phyloP scores from a whole-genome alignment of 2,888 invertebrate genomes.

The Drosophila pegasa region DNA sequence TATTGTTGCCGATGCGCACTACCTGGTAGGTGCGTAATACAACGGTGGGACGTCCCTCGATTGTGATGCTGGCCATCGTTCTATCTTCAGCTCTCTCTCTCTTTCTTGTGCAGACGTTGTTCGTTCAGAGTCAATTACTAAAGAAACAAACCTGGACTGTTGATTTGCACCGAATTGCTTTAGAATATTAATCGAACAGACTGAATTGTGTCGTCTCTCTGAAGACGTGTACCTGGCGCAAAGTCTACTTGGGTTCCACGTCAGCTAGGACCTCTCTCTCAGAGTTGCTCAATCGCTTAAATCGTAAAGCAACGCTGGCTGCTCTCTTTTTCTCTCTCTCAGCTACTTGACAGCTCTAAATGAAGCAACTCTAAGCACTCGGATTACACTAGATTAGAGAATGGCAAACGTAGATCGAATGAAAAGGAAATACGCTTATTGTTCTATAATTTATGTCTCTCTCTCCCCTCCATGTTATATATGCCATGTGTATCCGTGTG shows the following conservation, averaged over 20 bases:
- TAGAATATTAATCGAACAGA: not conserved
- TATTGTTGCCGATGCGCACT: constrained; percentile 44
- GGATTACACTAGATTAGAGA: constrained; percentile 5
- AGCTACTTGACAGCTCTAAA: not conserved
- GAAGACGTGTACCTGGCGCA: not conserved
- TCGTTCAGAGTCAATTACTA: constrained; percentile 9
- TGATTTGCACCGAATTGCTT: not conserved
- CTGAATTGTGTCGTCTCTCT: not conserved
- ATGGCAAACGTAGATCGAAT: constrained; percentile 4
- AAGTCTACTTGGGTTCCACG: not conserved
- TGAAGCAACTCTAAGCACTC: not conserved
- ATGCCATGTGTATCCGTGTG: constrained; percentile 8
- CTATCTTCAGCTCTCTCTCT: constrained; percentile 2
- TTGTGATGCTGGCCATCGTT: constrained; percentile 47
- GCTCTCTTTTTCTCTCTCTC: too few species aligned
- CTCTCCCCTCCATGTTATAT: not conserved
- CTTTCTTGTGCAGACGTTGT: constrained; percentile 8
- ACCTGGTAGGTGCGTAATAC: constrained; percentile 49
- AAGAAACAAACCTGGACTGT: constrained; percentile 15
- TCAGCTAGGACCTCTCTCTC: not conserved
- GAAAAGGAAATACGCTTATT: constrained; percentile 18
- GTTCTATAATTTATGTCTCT: constrained; percentile 26
- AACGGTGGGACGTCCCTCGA: constrained; percentile 38
- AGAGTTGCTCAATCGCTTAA: too few species aligned
- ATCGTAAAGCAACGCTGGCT: too few species aligned